These are phyloP conservation scores for Allacma fusca DNA, from an alignment of 2,888 invertebrate species.

Conservation along the genomic window DNA sequence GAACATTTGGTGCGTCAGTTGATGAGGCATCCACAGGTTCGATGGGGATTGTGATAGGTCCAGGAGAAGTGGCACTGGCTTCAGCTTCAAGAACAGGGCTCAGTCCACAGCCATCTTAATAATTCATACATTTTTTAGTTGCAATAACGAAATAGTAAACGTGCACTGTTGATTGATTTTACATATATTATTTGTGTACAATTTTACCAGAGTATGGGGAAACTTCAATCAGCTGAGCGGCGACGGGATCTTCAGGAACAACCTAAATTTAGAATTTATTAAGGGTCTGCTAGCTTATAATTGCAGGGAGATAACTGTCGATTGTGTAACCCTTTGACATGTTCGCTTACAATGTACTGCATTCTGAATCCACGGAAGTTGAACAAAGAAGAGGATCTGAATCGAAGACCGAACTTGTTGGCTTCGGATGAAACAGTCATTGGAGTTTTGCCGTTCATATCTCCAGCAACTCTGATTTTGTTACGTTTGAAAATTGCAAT, in stretches of 20 bases:
- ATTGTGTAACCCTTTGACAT: too few species aligned
- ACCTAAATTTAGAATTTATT: conserved; percentile 9
- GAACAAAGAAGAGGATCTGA: conserved; percentile 58
- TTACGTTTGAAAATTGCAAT: background rate
- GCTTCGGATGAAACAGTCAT: conserved; percentile 53
- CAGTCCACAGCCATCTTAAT: conserved; percentile 35
- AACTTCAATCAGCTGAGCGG: conserved; percentile 6
- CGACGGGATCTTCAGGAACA: conserved; percentile 30
- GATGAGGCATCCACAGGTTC: conserved; percentile 11
- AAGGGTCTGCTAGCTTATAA: too few species aligned
- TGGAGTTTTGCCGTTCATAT: conserved; percentile 60
- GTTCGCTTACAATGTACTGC: conserved; percentile 59
- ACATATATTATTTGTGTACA: background rate
- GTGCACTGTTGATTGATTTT: background rate
- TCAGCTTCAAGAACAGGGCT: conserved; percentile 35
- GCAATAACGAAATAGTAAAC: too few species aligned
- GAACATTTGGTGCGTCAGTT: conserved; percentile 18
- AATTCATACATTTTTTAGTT: background rate
- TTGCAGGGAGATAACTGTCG: too few species aligned
- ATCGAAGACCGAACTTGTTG: conserved; percentile 59
- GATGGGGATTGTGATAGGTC: background rate
- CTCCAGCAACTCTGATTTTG: conserved; percentile 59
- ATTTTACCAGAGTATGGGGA: conserved; percentile 36
- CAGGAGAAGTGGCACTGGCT: conserved; percentile 36
- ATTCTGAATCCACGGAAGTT: conserved; percentile 60